Evolutionary conservation across 2,888 invertebrate genomes (phyloP), one percentile per base, ranked within the genome.

Genomic region (Zonitis immaculata): DNA sequence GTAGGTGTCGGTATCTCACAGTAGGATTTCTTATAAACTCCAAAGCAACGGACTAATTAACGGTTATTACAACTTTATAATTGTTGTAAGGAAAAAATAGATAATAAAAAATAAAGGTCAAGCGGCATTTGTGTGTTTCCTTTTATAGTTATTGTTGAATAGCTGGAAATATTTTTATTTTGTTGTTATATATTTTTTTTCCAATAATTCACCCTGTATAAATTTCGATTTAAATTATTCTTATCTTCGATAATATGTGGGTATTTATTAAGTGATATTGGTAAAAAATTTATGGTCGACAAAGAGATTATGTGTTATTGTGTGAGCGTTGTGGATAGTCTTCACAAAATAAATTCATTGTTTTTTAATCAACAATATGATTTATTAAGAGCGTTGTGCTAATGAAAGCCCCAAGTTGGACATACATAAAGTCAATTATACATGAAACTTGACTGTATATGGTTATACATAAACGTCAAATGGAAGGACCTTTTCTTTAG

Each of bases 41-140:
- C 53, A 51, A 60, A 60, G 60, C n/a, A n/a, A n/a, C n/a, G n/a
- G 58, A 50, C 60, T 58, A 60, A 60, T 60, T 60, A 60, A 58
- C 56, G 56, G 47, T 56, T 54, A 60, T 60, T 58, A 60, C 60
- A 57, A 30, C 30, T n/a, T 30, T 30, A 30, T 30, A 30, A 32
- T 32, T 32, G 32, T 32, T 32, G 14, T 8, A 32, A 1, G 14
- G 14, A 32, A 14, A 14, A 3, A 6, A n/a, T 6, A 27, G 12
- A 30, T 1, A 25, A 25, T 25, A 6, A 11, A 6, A 27, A 27
- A 11, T n/a, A n/a, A n/a, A 11, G 27, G 1, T 1, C 11, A 27
- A 27, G 32, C 32, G 32, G 32, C 14, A 32, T 32, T 32, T 32
- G 7, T 32, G 32, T 32, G 32, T 3, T 32, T 7, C 32, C 32